Evolutionary conservation across 2,113 vertebrate genomes (phyloP), one percentile per base, ranked within the genome.

Genomic region (Cercopithecus mona): DNA sequence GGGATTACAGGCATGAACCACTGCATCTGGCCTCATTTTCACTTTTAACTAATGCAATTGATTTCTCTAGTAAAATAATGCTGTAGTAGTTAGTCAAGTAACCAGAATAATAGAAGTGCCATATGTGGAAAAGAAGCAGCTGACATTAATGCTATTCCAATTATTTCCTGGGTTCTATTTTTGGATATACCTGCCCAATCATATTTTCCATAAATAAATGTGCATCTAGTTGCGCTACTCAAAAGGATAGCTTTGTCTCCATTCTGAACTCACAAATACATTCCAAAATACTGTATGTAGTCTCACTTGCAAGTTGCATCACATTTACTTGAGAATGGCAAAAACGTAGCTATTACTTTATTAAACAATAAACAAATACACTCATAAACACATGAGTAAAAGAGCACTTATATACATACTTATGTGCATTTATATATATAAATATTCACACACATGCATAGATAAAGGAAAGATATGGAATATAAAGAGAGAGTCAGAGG

Each of bases 341-440:
- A 94, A 94, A 90, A 68, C 55, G 93, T n/a, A 88, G 30, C 3
- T 61, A 73, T 75, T 80, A 43, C 8, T 84, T 6, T 92, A 88
- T 32, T 80, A 92, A 90, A 76, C 90, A 82, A 12, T n/a, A 80
- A 84, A 43, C 0, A 27, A 85, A 82, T 14, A 22, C 7, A 84
- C 30, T 94, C 32, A 92, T 90, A 92, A 94, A 94, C 85, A 92
- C 79, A 25, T 90, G 66, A 89, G 66, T 78, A 92, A 90, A 68
- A 86, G 35, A 95, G 85, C 88, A 93, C 13, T 64, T 59, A 61
- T 76, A 72, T 35, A 20, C 59, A 48, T 27, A 72, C 3, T 89
- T 93, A 27, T 32, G 84, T 86, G 11, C 10, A 90, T 87, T 92
- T 23, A 45, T 66, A 66, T 30, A 45, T 83, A 81, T 45, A 91